Conservation (phyloP, 2,113 vertebrate species). For the Empidonax traillii region DNA sequence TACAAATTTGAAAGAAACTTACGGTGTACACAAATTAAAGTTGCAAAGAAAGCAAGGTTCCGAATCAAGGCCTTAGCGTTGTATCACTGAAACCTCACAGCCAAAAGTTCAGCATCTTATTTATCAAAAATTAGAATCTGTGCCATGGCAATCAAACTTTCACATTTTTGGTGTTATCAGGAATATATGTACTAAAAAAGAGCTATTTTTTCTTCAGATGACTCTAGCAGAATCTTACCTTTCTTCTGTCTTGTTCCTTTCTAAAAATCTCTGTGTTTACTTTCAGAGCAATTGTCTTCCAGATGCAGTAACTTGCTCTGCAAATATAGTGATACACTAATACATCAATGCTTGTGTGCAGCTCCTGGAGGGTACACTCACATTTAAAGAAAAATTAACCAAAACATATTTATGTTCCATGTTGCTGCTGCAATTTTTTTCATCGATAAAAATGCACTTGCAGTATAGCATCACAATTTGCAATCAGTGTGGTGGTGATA, state of each 20-base stretch:
- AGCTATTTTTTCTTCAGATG: constrained; percentile 37
- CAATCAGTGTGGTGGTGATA: neutral
- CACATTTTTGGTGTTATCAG: constrained; percentile 52
- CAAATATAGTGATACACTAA: neutral
- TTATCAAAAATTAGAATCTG: constrained; percentile 70
- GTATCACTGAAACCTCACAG: constrained; percentile 50
- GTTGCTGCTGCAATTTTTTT: neutral
- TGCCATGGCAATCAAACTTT: constrained; percentile 47
- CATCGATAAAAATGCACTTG: neutral
- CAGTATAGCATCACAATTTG: neutral
- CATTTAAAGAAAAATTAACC: neutral
- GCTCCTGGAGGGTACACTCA: neutral
- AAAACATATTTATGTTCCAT: neutral
- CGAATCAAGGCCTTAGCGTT: constrained; percentile 60
- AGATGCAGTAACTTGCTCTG: neutral
- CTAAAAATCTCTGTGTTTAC: constrained; percentile 6
- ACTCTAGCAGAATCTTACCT: neutral
- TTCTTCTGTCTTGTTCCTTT: neutral
- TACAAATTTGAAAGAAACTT: constrained; percentile 69
- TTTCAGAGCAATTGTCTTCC: neutral
- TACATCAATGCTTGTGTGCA: neutral
- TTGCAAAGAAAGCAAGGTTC: constrained; percentile 56
- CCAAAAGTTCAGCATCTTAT: constrained; percentile 58
- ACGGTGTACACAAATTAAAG: constrained; percentile 56
- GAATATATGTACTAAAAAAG: constrained; percentile 34